Evolutionary conservation across 2,888 invertebrate genomes (phyloP), one percentile per base, ranked within the genome.

Genomic region (Apoderus coryli): DNA sequence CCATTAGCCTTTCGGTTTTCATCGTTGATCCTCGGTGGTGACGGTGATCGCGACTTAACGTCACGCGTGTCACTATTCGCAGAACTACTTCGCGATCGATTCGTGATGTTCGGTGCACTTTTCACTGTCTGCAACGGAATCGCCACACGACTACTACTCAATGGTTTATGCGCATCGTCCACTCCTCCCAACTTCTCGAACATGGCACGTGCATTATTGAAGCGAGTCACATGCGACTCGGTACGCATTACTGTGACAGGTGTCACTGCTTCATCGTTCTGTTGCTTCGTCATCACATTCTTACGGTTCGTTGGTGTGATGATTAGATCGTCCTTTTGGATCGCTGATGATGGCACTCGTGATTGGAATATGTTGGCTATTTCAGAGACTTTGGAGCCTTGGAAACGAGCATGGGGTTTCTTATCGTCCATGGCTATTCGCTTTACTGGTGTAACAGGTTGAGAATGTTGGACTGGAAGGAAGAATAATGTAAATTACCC

Each of bases 141-240:
- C 16, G 10, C 12, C 13, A 43, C 42, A 16, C 37, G 36, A n/a
- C 39, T 39, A 29, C 42, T 45, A 22, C 65, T 41, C 6, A n/a
- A n/a, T n/a, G n/a, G n/a, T n/a, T n/a, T n/a, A n/a, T 23, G 16
- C 13, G 10, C 27, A 15, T 34, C 31, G 56, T 74, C 71, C 55
- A 81, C 76, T 56, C 79, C 69, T 45, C 85, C 77, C 40, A 90
- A 64, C 52, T 88, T 88, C 57, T 90, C 89, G 56, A 90, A 90
- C 33, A 90, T 66, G 23, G 90, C 89, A 38, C 88, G 68, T 3
- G 89, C 89, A 57, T 81, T 86, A 57, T 90, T 88, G 56, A 89
- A 89, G 10, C 37, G 34, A n/a, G 86, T 79, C 48, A 85, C 72
- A 54, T 88, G 88, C 48, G 85, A 85, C 60, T 88, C 85, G 10